phyloP scores from a whole-genome alignment of 2,888 invertebrate genomes.

The Cartodere bifasciata region DNA sequence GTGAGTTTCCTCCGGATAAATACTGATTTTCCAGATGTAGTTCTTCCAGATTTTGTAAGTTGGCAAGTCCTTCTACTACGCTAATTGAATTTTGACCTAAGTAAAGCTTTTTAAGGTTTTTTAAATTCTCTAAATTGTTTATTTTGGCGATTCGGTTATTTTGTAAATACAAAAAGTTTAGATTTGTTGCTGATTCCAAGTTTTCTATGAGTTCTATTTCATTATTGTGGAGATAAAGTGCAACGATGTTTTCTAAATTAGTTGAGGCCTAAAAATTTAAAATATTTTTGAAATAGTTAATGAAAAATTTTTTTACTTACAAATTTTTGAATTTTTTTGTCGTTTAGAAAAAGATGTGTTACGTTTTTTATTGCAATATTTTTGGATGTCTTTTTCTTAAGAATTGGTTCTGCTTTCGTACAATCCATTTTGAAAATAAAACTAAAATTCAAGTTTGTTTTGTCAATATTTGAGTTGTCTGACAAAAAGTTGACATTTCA shows the following conservation, averaged over 20 bases:
- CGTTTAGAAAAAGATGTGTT: constrained; percentile 13
- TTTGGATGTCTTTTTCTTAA: no score
- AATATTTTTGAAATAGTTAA: background rate
- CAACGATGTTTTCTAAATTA: constrained; percentile 37
- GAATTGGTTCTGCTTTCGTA: no score
- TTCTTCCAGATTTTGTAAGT: constrained; percentile 46
- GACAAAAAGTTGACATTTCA: no score
- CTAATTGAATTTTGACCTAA: constrained; percentile 54
- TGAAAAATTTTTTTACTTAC: constrained; percentile 8
- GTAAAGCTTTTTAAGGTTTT: constrained; percentile 65
- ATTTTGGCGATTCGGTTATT: constrained; percentile 68
- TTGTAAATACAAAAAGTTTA: constrained; percentile 61
- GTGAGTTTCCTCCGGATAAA: constrained; percentile 39
- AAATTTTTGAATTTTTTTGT: constrained; percentile 9
- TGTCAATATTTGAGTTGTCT: no score
- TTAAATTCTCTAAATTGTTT: constrained; percentile 52
- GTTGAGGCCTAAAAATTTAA: constrained; percentile 7
- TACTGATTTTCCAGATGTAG: constrained; percentile 56
- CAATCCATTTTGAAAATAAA: no score
- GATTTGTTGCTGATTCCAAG: constrained; percentile 38
- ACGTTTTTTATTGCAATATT: no score
- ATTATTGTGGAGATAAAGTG: constrained; percentile 52
- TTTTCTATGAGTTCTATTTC: constrained; percentile 45
- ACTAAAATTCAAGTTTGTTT: no score
- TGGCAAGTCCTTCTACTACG: constrained; percentile 56